phyloP scores from a whole-genome alignment of 2,113 vertebrate species.

The Vimba vimba region DNA sequence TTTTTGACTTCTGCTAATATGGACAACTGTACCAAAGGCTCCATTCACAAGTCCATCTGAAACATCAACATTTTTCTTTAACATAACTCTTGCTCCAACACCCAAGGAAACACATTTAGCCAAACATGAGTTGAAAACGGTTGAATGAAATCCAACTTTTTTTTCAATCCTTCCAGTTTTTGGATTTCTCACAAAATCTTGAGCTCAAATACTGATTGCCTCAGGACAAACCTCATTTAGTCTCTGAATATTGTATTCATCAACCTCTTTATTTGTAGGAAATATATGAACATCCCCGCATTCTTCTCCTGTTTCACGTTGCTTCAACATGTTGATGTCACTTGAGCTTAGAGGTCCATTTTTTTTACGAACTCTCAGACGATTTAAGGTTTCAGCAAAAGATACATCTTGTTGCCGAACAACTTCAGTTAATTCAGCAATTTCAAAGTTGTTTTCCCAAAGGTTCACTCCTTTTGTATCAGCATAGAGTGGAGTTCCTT shows the following conservation, averaged over 20 bases:
- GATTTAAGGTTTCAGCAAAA: no score
- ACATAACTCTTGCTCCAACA: conserved; percentile 8
- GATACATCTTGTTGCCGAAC: no score
- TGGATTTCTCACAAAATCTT: conserved; percentile 14
- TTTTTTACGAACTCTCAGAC: no score
- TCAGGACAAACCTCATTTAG: conserved; percentile 16
- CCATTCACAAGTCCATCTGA: conserved; percentile 47
- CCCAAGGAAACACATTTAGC: not conserved
- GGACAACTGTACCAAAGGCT: conserved; percentile 37
- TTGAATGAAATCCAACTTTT: not conserved
- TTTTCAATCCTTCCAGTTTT: not conserved
- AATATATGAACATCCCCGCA: conserved; percentile 10
- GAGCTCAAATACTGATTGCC: not conserved
- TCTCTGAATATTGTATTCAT: conserved; percentile 26
- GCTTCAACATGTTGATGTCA: no score
- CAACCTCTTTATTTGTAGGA: conserved; percentile 26
- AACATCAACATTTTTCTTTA: conserved; percentile 40
- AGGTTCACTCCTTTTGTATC: no score
- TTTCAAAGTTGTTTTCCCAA: no score
- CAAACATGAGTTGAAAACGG: no score
- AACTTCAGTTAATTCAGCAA: no score
- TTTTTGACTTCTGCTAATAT: not conserved
- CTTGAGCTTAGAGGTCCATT: no score
- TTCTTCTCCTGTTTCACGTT: conserved; percentile 38
- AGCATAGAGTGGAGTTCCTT: no score